These are phyloP conservation scores for Sorex araneus DNA, from an alignment of 2,113 vertebrate species.

Conservation along the genomic window DNA sequence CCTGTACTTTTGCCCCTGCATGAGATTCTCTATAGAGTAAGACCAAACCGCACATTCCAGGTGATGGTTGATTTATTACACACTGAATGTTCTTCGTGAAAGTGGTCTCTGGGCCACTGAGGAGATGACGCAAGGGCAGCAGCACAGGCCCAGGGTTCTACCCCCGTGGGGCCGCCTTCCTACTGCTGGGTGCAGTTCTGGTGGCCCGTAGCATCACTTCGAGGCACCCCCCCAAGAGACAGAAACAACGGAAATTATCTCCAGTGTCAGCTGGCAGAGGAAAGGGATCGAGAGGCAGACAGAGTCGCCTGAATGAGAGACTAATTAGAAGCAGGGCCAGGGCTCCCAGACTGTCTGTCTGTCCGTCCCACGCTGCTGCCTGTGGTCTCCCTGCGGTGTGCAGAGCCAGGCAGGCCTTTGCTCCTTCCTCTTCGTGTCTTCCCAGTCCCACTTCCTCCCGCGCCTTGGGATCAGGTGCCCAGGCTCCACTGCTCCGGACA, in stretches of 20 bases:
- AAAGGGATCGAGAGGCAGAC: background rate
- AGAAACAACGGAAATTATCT: background rate
- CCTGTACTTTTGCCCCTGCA: background rate
- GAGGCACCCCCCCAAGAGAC: too few species aligned
- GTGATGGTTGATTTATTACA: background rate
- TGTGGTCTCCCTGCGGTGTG: too few species aligned
- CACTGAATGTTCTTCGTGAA: constrained; percentile 19
- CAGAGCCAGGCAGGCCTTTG: background rate
- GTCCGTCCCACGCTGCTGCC: too few species aligned
- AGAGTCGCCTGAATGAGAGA: background rate
- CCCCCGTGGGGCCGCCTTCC: too few species aligned
- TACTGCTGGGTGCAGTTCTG: too few species aligned
- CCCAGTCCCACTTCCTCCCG: background rate
- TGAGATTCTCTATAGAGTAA: background rate
- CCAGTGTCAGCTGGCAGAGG: background rate
- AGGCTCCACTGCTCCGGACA: background rate
- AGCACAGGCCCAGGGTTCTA: too few species aligned
- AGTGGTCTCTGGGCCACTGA: too few species aligned
- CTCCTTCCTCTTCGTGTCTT: background rate
- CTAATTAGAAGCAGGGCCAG: constrained; percentile 17
- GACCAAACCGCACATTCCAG: background rate
- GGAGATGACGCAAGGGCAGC: too few species aligned
- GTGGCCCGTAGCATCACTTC: too few species aligned
- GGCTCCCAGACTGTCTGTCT: constrained; percentile 16
- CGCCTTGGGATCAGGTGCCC: background rate